Evolutionary conservation across 2,888 invertebrate genomes (phyloP).

Genomic region (Rhamphomyia laevipes): DNA sequence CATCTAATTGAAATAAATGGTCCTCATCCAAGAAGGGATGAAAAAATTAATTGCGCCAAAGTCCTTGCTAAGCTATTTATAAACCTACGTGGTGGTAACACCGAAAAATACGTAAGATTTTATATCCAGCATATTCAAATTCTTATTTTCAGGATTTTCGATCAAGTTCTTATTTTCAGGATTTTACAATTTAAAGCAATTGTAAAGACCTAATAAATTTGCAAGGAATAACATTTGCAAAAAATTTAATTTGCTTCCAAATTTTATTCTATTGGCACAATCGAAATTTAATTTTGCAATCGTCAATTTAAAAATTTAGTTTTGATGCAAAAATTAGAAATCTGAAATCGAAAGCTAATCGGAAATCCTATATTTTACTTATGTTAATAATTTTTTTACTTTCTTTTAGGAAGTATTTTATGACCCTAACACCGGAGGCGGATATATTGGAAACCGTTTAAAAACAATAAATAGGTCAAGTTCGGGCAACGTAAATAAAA

Average conservation of each 20-base stretch:
- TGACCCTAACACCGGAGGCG: not conserved
- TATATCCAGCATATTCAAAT: not conserved
- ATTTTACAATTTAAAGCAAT: no score
- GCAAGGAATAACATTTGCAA: no score
- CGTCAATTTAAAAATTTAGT: not conserved
- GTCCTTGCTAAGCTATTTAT: not conserved
- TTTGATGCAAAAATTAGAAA: not conserved
- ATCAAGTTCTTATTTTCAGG: not conserved
- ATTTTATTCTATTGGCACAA: no score
- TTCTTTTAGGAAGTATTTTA: not conserved
- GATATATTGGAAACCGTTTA: not conserved
- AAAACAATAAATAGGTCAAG: not conserved
- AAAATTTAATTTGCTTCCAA: no score
- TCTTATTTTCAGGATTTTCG: not conserved
- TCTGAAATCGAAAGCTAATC: not conserved
- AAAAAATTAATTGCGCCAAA: not conserved
- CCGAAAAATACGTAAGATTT: not conserved
- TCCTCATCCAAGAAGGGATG: not conserved
- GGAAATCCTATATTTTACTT: not conserved
- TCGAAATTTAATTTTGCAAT: not conserved
- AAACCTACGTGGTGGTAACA: not conserved
- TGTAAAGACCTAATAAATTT: no score
- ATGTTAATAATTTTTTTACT: not conserved
- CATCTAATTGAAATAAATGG: not conserved
- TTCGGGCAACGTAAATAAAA: not conserved